Base-by-base conservation (phyloP, 2,888 invertebrate genomes). In the Andricus quercusramuli region DNA sequence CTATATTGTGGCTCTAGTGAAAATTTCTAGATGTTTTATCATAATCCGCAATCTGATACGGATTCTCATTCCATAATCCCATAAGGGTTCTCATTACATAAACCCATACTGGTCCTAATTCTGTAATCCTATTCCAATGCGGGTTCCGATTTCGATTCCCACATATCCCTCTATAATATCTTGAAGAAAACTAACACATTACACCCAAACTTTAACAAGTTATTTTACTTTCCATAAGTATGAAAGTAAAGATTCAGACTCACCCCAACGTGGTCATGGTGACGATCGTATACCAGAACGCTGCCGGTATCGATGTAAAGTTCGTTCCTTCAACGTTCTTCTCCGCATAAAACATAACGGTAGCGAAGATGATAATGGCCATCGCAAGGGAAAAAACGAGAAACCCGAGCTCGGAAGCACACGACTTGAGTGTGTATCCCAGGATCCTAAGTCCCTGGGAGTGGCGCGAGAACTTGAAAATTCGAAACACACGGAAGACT, bases 221-320 rank as follows among this genome's bases (percentile, higher is more conserved):
- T 32, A 29, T 32, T 44, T 17, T 17, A 22, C 22, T 68, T 44
- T 9, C 15, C 68, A 51, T 51, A 44, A 25, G 3, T 8, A 51
- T 25, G 62, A 68, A 76, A 81, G 59, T 83, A 85, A 80, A 83
- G 79, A 65, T 37, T 83, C 67, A 62, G 78, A 96, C 98, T 97
- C 94, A 99, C 99, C 99, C 99, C 86, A 99, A 94, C 77, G 99
- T 99, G 83, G 99, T 99, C 99, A 99, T 99, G 88, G 99, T 99
- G 92, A 99, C 99, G 92, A 99, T 99, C 92, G 99, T 99, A 95
- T 99, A 99, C 99, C 99, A 99, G 94, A 99, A 99, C 88, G 99
- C 99, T 79, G 99, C 98, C 82, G 99, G 99, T 94, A 99, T 99
- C 93, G 99, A 99, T 85, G 98, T 99, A 95, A 99, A 99, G 93